These are phyloP conservation scores for Corvus cornix DNA, from an alignment of 2,113 vertebrate genomes.

Conservation along the genomic window DNA sequence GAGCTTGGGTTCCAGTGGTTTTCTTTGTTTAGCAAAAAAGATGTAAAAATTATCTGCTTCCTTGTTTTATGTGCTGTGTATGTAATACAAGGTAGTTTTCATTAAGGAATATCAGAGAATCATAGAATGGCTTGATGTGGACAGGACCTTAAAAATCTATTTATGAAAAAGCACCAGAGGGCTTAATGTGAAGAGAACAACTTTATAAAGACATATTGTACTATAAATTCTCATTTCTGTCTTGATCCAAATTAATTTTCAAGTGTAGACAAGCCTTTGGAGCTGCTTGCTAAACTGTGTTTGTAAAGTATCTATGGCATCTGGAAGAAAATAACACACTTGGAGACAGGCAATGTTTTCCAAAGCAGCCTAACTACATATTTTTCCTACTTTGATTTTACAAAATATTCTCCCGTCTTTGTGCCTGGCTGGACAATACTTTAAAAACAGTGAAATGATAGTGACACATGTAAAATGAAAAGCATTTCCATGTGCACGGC, in stretches of 20 bases:
- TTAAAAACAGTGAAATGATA: neutral
- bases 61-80: neutral
- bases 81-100: neutral
- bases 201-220: neutral
- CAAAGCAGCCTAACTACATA: neutral
- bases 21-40: neutral
- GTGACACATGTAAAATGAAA: conserved; percentile 9
- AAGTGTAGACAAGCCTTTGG: conserved; percentile 36
- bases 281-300: neutral
- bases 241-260: conserved; percentile 39
- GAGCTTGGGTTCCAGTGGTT: neutral
- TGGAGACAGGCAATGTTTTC: neutral
- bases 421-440: neutral
- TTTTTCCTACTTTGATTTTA: neutral
- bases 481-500: neutral
- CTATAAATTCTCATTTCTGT: conserved; percentile 36
- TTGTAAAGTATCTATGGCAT: neutral
- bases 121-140: neutral
- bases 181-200: neutral
- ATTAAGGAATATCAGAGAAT: neutral
- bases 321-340: neutral
- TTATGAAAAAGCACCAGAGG: neutral
- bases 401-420: neutral
- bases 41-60: neutral
- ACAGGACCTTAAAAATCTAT: neutral